Percentiles rank a stretch among this genome's conserved stretches.
Conservation (phyloP, 2,888 invertebrate species). For the Sympetrum striolatum region DNA sequence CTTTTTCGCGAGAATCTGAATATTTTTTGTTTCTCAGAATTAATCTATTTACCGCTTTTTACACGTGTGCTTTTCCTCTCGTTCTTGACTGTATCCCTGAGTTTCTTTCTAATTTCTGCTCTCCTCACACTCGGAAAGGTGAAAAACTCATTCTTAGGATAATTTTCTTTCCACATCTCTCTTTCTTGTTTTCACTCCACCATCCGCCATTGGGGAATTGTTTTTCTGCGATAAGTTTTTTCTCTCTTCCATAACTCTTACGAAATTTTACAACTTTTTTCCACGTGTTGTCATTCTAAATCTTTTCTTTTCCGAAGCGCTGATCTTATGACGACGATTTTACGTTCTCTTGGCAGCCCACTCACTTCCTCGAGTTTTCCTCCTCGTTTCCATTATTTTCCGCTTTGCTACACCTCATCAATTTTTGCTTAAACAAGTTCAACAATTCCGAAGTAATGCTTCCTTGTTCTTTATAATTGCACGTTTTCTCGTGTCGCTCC, state of each 20-base stretch:
- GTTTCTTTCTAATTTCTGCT: neutral
- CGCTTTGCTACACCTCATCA: no score
- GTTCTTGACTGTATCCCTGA: neutral
- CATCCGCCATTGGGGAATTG: neutral
- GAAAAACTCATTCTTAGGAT: no score
- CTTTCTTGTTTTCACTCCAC: neutral
- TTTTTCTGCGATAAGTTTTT: neutral
- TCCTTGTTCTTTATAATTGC: no score
- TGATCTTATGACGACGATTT: neutral
- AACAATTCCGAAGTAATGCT: no score
- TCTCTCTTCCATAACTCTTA: neutral
- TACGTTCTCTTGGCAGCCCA: neutral
- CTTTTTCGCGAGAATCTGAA: neutral
- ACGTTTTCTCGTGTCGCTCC: no score
- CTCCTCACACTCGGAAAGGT: neutral
- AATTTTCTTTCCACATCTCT: neutral
- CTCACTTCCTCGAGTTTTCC: neutral
- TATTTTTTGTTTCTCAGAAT: neutral
- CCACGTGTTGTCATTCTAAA: neutral
- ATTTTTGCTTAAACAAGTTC: no score
- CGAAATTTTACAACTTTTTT: neutral
- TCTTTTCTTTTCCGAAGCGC: neutral
- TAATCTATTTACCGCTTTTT: neutral
- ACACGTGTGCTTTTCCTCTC: no score
- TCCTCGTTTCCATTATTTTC: neutral